A percentile compares a stretch with the other conserved stretches of the same genome.
These are phyloP conservation scores for Drosophila gaucha DNA, from an alignment of 2,888 invertebrate species.

Conservation along the genomic window DNA sequence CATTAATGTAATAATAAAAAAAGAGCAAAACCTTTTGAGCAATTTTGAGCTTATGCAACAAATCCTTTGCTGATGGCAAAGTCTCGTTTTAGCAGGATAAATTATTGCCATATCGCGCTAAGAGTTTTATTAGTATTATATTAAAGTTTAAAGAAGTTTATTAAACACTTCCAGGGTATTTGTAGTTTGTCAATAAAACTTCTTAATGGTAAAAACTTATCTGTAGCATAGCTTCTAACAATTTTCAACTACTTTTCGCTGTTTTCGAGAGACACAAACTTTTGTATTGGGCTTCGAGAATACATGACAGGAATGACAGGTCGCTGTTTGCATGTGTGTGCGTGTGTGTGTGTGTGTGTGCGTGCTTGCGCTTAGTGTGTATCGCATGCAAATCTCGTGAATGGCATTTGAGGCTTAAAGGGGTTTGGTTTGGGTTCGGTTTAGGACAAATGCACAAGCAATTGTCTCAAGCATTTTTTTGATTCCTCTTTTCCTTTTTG, in stretches of 20 bases:
- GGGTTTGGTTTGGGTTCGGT: constrained; percentile 23
- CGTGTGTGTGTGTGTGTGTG: neutral
- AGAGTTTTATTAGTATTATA: too few relatives aligned
- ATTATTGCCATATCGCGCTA: too few relatives aligned
- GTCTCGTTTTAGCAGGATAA: too few relatives aligned
- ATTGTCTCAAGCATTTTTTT: constrained; percentile 63
- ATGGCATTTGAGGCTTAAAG: constrained; percentile 55
- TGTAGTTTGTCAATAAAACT: neutral
- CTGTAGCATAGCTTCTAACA: neutral
- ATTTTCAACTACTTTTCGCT: constrained; percentile 3
- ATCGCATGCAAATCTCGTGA: constrained; percentile 46
- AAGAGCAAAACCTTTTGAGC: too few relatives aligned
- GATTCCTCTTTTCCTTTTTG: constrained; percentile 7
- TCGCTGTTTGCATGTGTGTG: constrained; percentile 5
- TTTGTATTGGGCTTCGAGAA: constrained; percentile 20
- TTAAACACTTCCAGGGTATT: neutral
- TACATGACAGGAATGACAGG: constrained; percentile 22
- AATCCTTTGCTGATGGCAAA: too few relatives aligned
- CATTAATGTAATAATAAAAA: too few relatives aligned
- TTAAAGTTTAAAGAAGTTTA: too few relatives aligned
- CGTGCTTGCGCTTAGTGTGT: constrained; percentile 11
- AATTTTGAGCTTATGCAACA: too few relatives aligned
- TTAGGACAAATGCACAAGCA: constrained; percentile 57
- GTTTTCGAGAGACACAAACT: neutral
- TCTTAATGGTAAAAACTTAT: neutral